Evolutionary conservation across 2,113 vertebrate species (phyloP).

Genomic region (Phrynosoma platyrhinos): DNA sequence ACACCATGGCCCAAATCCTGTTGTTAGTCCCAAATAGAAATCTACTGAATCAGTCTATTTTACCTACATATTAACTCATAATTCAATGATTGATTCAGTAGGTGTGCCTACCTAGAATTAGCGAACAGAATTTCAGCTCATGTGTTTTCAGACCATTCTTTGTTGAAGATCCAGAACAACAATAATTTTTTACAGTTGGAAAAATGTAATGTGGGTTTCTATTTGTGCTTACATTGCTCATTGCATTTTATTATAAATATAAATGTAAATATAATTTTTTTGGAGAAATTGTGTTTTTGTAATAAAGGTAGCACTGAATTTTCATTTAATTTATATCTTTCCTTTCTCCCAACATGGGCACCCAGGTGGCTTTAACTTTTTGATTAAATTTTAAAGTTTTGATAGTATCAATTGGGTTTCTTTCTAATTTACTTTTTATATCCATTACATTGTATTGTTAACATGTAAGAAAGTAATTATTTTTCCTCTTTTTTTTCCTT

Average conservation of each 20-base stretch:
- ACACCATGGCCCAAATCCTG: neutral
- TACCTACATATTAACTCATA: too few relatives aligned
- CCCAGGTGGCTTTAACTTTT: neutral
- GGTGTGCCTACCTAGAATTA: too few relatives aligned
- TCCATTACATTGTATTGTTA: neutral
- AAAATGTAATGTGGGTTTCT: neutral
- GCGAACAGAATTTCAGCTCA: too few relatives aligned
- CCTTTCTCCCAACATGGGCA: too few relatives aligned
- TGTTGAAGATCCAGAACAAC: too few relatives aligned
- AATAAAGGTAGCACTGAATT: neutral
- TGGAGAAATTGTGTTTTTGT: neutral
- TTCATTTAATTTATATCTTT: too few relatives aligned
- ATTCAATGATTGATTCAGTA: too few relatives aligned
- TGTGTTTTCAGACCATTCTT: too few relatives aligned
- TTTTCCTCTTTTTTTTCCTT: constrained; percentile 7
- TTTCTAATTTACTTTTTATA: neutral
- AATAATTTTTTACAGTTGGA: too few relatives aligned
- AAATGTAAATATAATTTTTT: neutral
- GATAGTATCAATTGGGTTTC: neutral
- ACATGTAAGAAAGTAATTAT: rapidly evolving
- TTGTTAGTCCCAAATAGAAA: too few relatives aligned
- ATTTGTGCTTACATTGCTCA: neutral
- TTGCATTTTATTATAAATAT: neutral
- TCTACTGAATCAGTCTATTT: too few relatives aligned
- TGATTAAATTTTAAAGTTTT: neutral